Conservation (phyloP, 1,140 invertebrate species). For the Melanaphis sacchari region DNA sequence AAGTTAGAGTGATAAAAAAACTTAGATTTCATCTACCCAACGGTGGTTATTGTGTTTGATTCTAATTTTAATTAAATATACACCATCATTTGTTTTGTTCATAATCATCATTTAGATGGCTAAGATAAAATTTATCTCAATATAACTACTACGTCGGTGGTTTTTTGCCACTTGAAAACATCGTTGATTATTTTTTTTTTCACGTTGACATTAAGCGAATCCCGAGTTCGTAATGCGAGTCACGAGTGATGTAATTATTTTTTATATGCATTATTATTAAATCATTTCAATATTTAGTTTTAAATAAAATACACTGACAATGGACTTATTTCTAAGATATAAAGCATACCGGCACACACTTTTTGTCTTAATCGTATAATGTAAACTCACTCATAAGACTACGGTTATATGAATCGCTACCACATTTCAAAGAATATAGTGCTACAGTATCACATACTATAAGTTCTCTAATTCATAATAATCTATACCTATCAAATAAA, state of each 20-base stretch:
- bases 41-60: not conserved
- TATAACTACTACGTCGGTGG: not conserved
- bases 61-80: conserved; percentile 10
- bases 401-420: not conserved
- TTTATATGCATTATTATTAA: not conserved
- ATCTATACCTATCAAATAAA: not conserved
- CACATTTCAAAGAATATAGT: not conserved
- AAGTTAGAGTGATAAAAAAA: not conserved
- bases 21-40: not conserved
- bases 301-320: not conserved
- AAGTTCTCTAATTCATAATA: not conserved
- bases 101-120: not conserved
- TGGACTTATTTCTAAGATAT: not conserved
- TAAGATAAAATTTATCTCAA: not conserved
- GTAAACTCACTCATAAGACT: not conserved
- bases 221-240: not conserved
- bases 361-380: not conserved
- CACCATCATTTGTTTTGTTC: not conserved
- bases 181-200: not conserved
- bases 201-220: not conserved
- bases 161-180: not conserved
- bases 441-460: not conserved
- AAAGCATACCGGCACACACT: not conserved
- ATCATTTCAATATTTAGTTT: not conserved
- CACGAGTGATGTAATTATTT: not conserved